Base-by-base conservation (phyloP, 1,140 invertebrate species). In the Calliopsis andreniformis region DNA sequence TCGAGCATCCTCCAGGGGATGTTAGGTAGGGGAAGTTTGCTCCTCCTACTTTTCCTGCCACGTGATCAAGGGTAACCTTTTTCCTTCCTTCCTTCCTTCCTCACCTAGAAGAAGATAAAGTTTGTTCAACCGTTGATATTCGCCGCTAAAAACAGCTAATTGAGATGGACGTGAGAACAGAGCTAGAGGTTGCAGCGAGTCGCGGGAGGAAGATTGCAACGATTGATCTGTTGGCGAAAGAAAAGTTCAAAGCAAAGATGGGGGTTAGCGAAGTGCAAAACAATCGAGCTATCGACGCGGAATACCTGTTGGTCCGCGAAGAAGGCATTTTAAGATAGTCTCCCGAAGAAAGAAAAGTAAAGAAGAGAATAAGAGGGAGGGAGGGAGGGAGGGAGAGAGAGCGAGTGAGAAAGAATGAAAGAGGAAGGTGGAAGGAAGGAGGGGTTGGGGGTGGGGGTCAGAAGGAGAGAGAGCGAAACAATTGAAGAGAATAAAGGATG, bases 41-140 rank as follows among this genome's bases (percentile, higher is more conserved):
- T 90, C 89, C 90, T 90, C 89, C 90, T 84, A 90, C 89, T 78
- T 84, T 72, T 77, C 71, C 84, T 76, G 78, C 90, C 90, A 91
- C 89, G 90, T 90, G 88, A 86, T 83, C 70, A 67, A 80, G 79
- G 79, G 70, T 80, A 76, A 82, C 86, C 86, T 86, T 83, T 49
- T 71, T 51, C 45, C 59, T 56, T 80, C 61, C 45, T 59, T 51
- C 59, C 67, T 45, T 73, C 39, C 71, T 35, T 32, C 10, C 12
- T 49, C n/a, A n/a, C n/a, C n/a, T n/a, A n/a, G n/a, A n/a, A n/a
- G n/a, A n/a, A n/a, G n/a, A n/a, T n/a, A n/a, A n/a, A n/a, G n/a
- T n/a, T n/a, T n/a, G n/a, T n/a, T n/a, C n/a, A n/a, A n/a, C n/a
- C n/a, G n/a, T n/a, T n/a, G n/a, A n/a, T n/a, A n/a, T n/a, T n/a